Evolutionary conservation across 2,888 invertebrate genomes (phyloP).

Genomic region (Chironomus riparius): DNA sequence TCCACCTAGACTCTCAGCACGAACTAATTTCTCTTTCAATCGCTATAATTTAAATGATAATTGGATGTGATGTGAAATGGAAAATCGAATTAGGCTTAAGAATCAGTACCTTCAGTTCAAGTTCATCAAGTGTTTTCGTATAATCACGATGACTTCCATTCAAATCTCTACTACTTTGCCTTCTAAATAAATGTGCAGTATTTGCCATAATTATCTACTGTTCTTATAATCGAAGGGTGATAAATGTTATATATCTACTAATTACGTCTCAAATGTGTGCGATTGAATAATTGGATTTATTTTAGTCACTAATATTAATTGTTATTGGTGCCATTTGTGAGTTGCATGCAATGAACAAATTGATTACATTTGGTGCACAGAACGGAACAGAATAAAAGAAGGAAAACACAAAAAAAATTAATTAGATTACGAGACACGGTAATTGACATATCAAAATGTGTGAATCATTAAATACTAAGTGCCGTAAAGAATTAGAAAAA

Average conservation of each 20-base stretch:
- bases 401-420: not conserved
- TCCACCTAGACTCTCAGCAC: constrained; percentile 35
- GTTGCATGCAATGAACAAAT: too few relatives aligned
- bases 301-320: not conserved
- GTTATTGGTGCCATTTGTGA: too few relatives aligned
- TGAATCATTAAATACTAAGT: not conserved
- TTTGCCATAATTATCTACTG: constrained; percentile 59
- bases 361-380: not conserved
- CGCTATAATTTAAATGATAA: not conserved
- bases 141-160: constrained; percentile 20
- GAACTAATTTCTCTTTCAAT: constrained; percentile 60
- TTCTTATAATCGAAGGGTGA: not conserved
- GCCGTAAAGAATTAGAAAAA: not conserved
- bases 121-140: constrained; percentile 71
- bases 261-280: not conserved
- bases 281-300: not conserved
- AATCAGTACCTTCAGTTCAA: constrained; percentile 71
- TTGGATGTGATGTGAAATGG: not conserved
- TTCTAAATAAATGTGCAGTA: constrained; percentile 77
- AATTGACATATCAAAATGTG: not conserved
- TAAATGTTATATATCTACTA: not conserved
- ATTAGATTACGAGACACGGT: not conserved
- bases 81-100: not conserved
- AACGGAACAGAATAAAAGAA: not conserved
- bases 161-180: constrained; percentile 66